Percentiles rank a stretch among this genome's conserved stretches.
Evolutionary conservation across 37 sponge, comb jelly and placozoan species (phyloP).

Genomic region (Chondrosia reniformis): DNA sequence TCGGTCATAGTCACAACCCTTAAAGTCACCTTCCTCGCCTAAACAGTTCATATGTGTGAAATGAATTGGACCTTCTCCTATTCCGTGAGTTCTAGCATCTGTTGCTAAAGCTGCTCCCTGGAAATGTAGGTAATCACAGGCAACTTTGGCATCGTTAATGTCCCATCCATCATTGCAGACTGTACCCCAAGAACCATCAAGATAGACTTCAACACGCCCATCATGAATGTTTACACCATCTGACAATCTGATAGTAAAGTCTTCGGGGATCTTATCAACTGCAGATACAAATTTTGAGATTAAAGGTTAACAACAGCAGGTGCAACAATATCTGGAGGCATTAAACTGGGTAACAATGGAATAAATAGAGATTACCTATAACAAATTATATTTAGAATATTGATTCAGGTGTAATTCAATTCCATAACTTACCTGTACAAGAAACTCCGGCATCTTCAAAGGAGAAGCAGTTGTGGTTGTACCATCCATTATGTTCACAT

Average conservation of each 20-base stretch:
- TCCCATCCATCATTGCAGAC: conserved; percentile 26
- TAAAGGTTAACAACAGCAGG: neutral
- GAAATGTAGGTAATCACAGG: neutral
- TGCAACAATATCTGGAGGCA: too few species aligned
- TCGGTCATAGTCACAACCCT: neutral
- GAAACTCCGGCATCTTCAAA: conserved; percentile 19
- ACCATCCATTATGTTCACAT: neutral
- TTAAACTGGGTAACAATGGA: too few species aligned
- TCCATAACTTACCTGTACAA: conserved; percentile 27
- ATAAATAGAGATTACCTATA: too few species aligned
- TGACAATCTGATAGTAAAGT: conserved; percentile 7
- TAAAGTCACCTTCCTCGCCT: conserved; percentile 4
- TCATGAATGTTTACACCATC: neutral
- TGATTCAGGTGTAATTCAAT: too few species aligned
- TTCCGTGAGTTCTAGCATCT: neutral
- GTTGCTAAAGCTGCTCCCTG: neutral
- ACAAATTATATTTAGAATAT: too few species aligned
- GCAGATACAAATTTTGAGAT: neutral
- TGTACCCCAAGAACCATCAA: conserved; percentile 29
- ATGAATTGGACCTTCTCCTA: neutral
- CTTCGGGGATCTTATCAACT: neutral
- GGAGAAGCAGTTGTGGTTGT: conserved; percentile 2
- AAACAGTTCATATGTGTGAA: neutral
- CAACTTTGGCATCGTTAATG: conserved; percentile 7
- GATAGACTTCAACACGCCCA: conserved; percentile 33